Percentiles rank a stretch among this genome's conserved stretches.
phyloP scores from a whole-genome alignment of 2,797 vertebrate species.

The Sphenodon punctatus region DNA sequence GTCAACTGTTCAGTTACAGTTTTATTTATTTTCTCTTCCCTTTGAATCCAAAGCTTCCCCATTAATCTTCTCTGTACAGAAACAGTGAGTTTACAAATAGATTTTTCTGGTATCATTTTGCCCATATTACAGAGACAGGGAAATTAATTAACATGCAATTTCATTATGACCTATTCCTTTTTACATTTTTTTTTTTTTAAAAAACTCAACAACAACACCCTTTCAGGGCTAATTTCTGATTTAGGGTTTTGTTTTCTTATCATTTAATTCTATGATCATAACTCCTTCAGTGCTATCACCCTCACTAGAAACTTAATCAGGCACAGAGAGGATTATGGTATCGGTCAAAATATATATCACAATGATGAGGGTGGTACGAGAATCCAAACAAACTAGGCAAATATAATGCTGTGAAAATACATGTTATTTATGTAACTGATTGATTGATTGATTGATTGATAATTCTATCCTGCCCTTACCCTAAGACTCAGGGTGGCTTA shows the following conservation, averaged over 20 bases:
- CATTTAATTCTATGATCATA: background rate
- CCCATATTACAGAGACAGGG: background rate
- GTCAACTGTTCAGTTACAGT: slow-evolving; percentile 17
- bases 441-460: too few species aligned
- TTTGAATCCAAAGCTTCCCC: background rate
- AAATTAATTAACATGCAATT: slow-evolving; percentile 25
- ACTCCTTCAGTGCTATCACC: background rate
- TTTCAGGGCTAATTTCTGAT: background rate
- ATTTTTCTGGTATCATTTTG: background rate
- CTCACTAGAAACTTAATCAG: background rate
- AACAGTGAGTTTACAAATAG: slow-evolving; percentile 7
- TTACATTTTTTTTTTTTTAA: background rate
- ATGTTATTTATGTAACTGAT: too few species aligned
- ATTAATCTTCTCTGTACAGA: background rate
- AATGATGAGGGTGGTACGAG: too few species aligned
- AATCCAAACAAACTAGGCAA: too few species aligned
- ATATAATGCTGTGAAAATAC: too few species aligned
- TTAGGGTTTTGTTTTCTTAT: background rate
- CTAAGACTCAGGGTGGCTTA: too few species aligned
- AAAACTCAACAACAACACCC: too few species aligned
- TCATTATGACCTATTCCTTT: background rate
- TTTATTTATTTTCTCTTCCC: slow-evolving; percentile 32
- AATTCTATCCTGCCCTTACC: too few species aligned
- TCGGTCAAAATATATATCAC: background rate
- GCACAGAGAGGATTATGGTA: background rate